These are phyloP conservation scores for Aplochiton taeniatus DNA, from an alignment of 2,797 vertebrate genomes.

Conservation along the genomic window DNA sequence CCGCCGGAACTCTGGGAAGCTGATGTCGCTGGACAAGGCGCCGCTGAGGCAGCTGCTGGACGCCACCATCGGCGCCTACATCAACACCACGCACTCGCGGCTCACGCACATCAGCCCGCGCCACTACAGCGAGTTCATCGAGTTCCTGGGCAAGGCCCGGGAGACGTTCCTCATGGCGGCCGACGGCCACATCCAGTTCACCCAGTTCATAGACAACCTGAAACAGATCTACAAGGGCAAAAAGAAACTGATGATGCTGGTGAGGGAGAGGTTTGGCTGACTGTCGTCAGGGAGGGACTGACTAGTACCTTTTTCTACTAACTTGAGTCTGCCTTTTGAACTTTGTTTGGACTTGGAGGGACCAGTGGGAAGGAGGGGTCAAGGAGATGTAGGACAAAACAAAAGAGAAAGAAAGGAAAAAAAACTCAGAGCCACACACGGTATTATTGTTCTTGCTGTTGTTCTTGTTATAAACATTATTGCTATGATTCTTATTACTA, in stretches of 20 bases:
- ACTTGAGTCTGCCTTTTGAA: slow-evolving; percentile 97
- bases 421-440: slow-evolving; percentile 88
- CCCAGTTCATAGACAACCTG: slow-evolving; percentile 98
- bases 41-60: slow-evolving; percentile 94
- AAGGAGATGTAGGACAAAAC: slow-evolving; percentile 67
- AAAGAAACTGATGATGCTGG: slow-evolving; percentile 99
- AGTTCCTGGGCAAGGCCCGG: slow-evolving; percentile 96
- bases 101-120: slow-evolving; percentile 99
- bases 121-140: slow-evolving; percentile 98
- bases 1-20: slow-evolving; percentile 93
- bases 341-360: slow-evolving; percentile 74
- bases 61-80: slow-evolving; percentile 96
- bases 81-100: slow-evolving; percentile 96
- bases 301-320: slow-evolving; percentile 74
- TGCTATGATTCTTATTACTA: slow-evolving; percentile 76
- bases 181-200: slow-evolving; percentile 99
- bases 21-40: slow-evolving; percentile 98
- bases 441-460: slow-evolving; percentile 90
- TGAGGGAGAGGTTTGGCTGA: slow-evolving; percentile 96
- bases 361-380: too few species aligned
- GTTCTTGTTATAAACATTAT: slow-evolving; percentile 79
- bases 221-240: slow-evolving; percentile 99
- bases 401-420: slow-evolving; percentile 78
- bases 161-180: slow-evolving; percentile 99
- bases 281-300: slow-evolving; percentile 23